Evolutionary conservation across 2,113 vertebrate species (phyloP).

Genomic region (Acinonyx jubatus): DNA sequence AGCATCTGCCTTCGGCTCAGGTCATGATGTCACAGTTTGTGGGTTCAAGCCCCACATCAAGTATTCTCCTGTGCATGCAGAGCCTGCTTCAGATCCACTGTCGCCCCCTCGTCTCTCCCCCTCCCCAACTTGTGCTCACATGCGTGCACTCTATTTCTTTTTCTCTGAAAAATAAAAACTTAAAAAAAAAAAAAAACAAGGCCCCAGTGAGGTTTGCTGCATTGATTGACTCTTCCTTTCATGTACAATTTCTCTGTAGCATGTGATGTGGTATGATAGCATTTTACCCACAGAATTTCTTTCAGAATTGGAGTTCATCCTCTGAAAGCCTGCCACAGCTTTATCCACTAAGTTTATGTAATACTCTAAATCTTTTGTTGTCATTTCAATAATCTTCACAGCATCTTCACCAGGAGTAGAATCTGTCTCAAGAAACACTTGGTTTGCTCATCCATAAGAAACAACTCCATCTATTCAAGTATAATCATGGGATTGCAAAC

Average conservation of each 20-base stretch:
- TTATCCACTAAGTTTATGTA: background rate
- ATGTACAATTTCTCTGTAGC: background rate
- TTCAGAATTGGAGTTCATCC: background rate
- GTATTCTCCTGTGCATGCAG: too few species aligned
- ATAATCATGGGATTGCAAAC: background rate
- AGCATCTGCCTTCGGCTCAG: too few species aligned
- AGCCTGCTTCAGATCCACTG: too few species aligned
- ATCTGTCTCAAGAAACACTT: background rate
- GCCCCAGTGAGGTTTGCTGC: background rate
- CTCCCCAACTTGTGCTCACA: too few species aligned
- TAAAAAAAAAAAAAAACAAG: background rate
- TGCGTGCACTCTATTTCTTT: too few species aligned
- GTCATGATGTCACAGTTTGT: too few species aligned
- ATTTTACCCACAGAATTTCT: background rate
- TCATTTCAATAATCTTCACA: background rate
- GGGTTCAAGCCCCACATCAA: too few species aligned
- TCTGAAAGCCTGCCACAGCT: background rate
- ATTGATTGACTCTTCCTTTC: background rate
- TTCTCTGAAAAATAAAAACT: too few species aligned
- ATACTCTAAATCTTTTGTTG: background rate
- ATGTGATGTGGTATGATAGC: background rate
- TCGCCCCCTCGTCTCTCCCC: too few species aligned
- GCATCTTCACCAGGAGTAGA: background rate
- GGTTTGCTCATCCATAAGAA: background rate
- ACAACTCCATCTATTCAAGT: background rate